These are phyloP conservation scores for Meloe dianella DNA, from an alignment of 2,888 invertebrate genomes.

Conservation along the genomic window DNA sequence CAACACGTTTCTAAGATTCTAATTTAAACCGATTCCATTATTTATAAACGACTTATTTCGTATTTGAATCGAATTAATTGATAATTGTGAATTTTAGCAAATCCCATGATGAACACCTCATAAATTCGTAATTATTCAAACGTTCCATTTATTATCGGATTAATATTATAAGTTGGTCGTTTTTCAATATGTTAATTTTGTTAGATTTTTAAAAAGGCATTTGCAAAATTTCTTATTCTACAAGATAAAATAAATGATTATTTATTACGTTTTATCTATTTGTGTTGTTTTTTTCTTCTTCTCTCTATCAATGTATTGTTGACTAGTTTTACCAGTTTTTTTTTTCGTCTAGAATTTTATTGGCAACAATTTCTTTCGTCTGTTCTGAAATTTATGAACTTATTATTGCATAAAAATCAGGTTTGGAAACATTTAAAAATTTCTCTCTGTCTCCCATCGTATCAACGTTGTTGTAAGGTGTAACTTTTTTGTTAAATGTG, in stretches of 20 bases:
- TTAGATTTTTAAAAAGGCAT: background rate
- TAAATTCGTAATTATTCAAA: background rate
- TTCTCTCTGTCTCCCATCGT: no score
- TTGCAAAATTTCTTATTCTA: conserved; percentile 1
- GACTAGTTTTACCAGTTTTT: conserved; percentile 9
- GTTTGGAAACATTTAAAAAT: background rate
- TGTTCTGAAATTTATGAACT: background rate
- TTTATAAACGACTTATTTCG: background rate
- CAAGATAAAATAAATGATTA: conserved; percentile 2
- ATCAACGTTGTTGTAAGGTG: background rate
- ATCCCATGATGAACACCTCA: conserved; percentile 2
- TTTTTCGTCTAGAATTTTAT: conserved; percentile 8
- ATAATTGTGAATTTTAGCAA: background rate
- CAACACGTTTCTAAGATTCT: background rate
- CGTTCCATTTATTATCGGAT: conserved; percentile 3
- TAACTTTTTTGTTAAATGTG: background rate
- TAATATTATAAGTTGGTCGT: background rate
- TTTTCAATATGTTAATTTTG: background rate
- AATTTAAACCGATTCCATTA: background rate
- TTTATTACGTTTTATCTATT: background rate
- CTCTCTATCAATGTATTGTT: conserved; percentile 1
- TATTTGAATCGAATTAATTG: background rate
- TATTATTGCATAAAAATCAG: conserved; percentile 4
- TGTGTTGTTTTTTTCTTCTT: no score
- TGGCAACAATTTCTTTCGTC: background rate